Evolutionary conservation across 1,140 invertebrate species (phyloP), one percentile per base, ranked within the genome.

Genomic region (Drosophila burlai): DNA sequence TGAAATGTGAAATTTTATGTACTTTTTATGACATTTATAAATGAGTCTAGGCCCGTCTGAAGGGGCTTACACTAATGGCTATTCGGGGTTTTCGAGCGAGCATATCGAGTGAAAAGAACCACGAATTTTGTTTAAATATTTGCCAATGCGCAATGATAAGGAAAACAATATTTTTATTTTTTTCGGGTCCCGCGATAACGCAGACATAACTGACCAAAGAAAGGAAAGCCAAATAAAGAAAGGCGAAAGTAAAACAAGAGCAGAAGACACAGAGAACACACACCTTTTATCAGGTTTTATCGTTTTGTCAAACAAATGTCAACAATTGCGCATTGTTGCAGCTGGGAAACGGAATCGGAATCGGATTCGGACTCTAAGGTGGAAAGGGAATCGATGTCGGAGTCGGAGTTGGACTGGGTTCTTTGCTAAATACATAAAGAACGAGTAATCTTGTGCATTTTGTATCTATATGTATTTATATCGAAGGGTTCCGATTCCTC

Each of bases 301-400:
- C 84, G 76, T 79, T 89, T 89, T 74, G 84, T 80, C 80, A 80
- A 83, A 83, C 84, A 89, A 86, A 83, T 89, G 83, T 86, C 84
- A 86, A 86, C 83, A 86, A 86, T 86, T 86, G 83, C 84, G 80
- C 83, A 86, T 86, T 86, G 83, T 86, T 86, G 84, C 82, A 85
- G 80, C 84, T 86, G 83, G 76, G 66, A 87, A 72, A 36, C 21
- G 34, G 24, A 40, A 57, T 47, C 24, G 65, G 50, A 18, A 59
- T 45, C 40, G 65, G 42, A 73, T 46, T 50, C 24, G 16, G 45
- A 29, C 54, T 40, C 54, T 26, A 26, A 26, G 16, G 3, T 26
- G 69, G 66, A 83, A 59, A 57, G 40, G 45, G 31, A 71, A 61
- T 40, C 45, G 42, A 36, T 21, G 50, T 52, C 9, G 26, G 16